Evolutionary conservation across 2,113 vertebrate species (phyloP), one percentile per base, ranked within the genome.

Genomic region (Dicrurus megarhynchus): DNA sequence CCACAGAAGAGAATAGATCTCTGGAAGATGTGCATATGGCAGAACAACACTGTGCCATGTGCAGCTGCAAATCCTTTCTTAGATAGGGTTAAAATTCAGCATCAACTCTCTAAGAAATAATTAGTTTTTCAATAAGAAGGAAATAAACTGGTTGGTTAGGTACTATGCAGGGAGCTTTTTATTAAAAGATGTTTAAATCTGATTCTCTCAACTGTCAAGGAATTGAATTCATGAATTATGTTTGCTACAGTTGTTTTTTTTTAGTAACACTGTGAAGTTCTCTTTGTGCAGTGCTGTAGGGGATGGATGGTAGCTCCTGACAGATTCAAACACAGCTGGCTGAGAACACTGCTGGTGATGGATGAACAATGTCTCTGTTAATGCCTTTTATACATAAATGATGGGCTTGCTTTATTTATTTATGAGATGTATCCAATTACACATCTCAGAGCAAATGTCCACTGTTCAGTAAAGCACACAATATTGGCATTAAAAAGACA

Each of bases 331-430:
- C 68, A 77, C 76, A 94, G 76, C 83, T 91, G 85, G 83, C 93
- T 97, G 92, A 89, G 90, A 94, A 64, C 41, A 24, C 64, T n/a
- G 44, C 90, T 88, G 56, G 79, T 94, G 93, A 96, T 94, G 90
- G 95, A 94, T 96, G 90, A 92, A 70, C n/a, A 10, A 89, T 87
- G 90, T 90, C 92, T 96, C 82, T 96, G 88, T 95, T 96, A 95
- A 85, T 94, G 90, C 92, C 83, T 80, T 89, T 78, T 92, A 92
- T 96, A 89, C 88, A 94, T 96, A 96, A 96, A 93, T 90, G 79
- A 97, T 93, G 92, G 87, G 68, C 68, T 93, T 69, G 8, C 89
- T 96, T 96, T 77, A 65, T 96, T 96, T 95, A 96, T 96, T 96
- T 96, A 86, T 95, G 81, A 96, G 85, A 59, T 92, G 56, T 78